Evolutionary conservation across 2,113 vertebrate genomes (phyloP).

Genomic region (Phaethornis superciliosus): DNA sequence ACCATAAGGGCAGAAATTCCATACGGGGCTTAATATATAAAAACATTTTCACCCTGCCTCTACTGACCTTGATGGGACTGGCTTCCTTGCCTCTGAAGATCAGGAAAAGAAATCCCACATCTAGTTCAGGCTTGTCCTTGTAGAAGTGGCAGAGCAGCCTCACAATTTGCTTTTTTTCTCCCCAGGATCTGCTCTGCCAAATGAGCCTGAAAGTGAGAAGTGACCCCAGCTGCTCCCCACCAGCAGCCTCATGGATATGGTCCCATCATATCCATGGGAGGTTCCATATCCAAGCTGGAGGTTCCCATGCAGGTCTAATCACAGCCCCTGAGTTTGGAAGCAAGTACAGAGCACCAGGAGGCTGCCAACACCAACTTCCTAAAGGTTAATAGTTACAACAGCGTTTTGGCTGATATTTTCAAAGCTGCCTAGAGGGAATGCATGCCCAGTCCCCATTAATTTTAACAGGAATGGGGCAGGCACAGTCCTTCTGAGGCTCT

Average conservation of each 20-base stretch:
- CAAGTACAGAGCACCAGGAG: background rate
- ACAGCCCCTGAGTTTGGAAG: background rate
- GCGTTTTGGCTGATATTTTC: slow-evolving; percentile 62
- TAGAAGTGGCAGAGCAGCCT: background rate
- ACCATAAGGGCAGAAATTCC: background rate
- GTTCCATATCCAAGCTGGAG: background rate
- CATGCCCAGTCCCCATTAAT: slow-evolving; percentile 41
- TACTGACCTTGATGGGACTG: background rate
- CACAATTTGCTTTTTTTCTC: background rate
- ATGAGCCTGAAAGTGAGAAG: background rate
- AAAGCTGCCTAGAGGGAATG: slow-evolving; percentile 52
- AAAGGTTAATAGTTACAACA: slow-evolving; percentile 64
- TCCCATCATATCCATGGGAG: too few relatives aligned
- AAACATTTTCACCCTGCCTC: background rate
- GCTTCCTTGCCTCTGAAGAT: background rate
- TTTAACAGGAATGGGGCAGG: slow-evolving; percentile 54
- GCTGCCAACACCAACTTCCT: slow-evolving; percentile 65
- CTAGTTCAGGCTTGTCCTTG: background rate
- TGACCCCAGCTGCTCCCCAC: background rate
- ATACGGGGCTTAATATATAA: background rate
- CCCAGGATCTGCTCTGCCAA: background rate
- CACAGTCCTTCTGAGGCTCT: background rate
- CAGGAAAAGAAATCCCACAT: rapidly evolving
- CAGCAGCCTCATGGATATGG: background rate
- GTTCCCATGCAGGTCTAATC: background rate